Evolutionary conservation across 2,888 invertebrate species (phyloP), one percentile per base, ranked within the genome.

Genomic region (Sinohyriopsis cumingii): DNA sequence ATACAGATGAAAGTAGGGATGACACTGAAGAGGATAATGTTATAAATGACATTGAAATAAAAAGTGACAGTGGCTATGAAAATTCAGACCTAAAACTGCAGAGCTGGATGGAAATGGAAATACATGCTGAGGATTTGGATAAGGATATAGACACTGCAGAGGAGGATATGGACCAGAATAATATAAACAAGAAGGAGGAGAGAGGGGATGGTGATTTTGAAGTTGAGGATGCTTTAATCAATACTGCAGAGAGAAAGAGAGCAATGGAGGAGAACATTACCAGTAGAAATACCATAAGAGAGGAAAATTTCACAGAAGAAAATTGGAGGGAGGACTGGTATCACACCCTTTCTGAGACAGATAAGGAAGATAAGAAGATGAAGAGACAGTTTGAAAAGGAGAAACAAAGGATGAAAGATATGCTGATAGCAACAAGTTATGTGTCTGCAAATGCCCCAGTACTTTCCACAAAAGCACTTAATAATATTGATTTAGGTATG

Each of bases 401-500:
- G 67, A 70, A 76, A 61, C 69, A 55, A 5, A 63, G 81, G 59
- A 76, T 63, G 20, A 64, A 73, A 59, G 79, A 82, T 55, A 76
- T 71, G 63, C 24, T 83, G 18, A 76, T 76, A 18, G 71, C 78
- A 5, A 79, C 78, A 3, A 81, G 63, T 54, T 69, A 80, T 12
- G 61, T 82, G 7, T 79, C 84, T 5, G 77, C 82, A 12, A 72
- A 77, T 63, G 82, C 79, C 9, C 83, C 84, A 9, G 69, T 72
- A 22, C 73, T 86, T 33, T 77, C 80, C n/a, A 71, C 80, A n/a
- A 71, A 79, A 54, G 63, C 71, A 12, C 71, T 85, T 59, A 81
- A 84, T 55, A 80, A 83, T 61, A 71, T 84, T 33, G 82, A 85
- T 73, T 69, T 86, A 59, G 86, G 86, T 86, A 74, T 45, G 45